Evolutionary conservation across 2,113 vertebrate species (phyloP).

Genomic region (Ellobius talpinus): DNA sequence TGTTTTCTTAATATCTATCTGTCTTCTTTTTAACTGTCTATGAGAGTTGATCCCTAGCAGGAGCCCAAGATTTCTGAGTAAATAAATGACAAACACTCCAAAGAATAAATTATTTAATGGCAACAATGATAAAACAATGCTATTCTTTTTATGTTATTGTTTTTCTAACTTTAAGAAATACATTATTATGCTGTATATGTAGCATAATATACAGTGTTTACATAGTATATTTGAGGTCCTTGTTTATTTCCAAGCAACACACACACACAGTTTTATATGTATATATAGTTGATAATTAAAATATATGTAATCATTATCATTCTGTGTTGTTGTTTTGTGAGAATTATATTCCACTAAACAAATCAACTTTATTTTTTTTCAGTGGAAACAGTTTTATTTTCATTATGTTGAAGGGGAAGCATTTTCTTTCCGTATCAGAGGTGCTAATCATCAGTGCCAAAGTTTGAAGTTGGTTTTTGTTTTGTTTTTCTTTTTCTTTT

Average conservation of each 20-base stretch:
- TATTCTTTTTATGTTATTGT: not conserved
- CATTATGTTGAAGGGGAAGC: too few species aligned
- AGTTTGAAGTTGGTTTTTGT: too few species aligned
- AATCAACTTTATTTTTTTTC: too few species aligned
- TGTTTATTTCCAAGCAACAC: not conserved
- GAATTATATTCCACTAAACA: not conserved
- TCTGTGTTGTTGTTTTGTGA: not conserved
- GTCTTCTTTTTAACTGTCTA: not conserved
- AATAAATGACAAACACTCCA: not conserved
- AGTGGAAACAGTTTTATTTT: too few species aligned
- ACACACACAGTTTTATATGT: not conserved
- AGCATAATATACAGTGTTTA: not conserved
- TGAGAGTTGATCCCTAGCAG: not conserved
- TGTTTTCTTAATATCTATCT: too few species aligned
- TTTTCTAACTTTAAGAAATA: slow-evolving; percentile 18
- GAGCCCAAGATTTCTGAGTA: not conserved
- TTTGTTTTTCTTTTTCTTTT: too few species aligned
- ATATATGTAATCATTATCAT: not conserved
- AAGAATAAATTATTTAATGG: not conserved
- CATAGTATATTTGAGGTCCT: not conserved
- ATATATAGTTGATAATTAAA: not conserved
- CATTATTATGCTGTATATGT: not conserved
- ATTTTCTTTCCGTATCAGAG: too few species aligned
- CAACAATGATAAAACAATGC: not conserved
- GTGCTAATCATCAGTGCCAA: too few species aligned